phyloP scores from a whole-genome alignment of 2,888 invertebrate species.

The Osmoderma eremita region DNA sequence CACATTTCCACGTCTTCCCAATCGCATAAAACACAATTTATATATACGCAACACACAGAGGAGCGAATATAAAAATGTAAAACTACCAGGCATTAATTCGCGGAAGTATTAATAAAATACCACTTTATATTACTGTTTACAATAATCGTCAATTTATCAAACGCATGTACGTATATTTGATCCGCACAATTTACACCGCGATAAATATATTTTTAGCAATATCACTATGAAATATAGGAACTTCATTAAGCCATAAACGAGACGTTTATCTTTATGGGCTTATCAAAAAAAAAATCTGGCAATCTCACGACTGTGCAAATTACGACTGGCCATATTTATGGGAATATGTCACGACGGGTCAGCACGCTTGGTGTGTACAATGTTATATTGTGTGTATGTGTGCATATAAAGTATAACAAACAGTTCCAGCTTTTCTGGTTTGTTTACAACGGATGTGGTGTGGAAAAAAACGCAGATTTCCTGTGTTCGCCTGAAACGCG shows the following conservation, averaged over 20 bases:
- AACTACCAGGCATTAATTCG: background rate
- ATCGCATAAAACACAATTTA: too few relatives aligned
- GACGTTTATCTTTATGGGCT: constrained; percentile 14
- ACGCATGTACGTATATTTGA: background rate
- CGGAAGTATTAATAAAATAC: background rate
- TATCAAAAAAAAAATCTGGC: background rate
- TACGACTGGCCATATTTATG: constrained; percentile 18
- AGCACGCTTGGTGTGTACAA: background rate
- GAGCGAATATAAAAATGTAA: too few relatives aligned
- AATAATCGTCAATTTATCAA: background rate
- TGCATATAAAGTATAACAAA: constrained; percentile 1
- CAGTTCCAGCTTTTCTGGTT: constrained; percentile 8
- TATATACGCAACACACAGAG: too few relatives aligned
- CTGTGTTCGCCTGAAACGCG: constrained; percentile 1
- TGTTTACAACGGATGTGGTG: constrained; percentile 29
- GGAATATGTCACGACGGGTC: constrained; percentile 14
- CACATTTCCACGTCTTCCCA: too few relatives aligned
- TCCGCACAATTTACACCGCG: constrained; percentile 8
- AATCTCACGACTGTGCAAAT: constrained; percentile 11
- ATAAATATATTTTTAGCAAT: constrained; percentile 18
- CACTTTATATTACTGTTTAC: background rate
- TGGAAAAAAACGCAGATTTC: constrained; percentile 26
- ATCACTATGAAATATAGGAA: constrained; percentile 6
- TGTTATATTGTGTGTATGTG: background rate
- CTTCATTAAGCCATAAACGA: constrained; percentile 13